phyloP scores from a whole-genome alignment of 1,140 invertebrate species.

The Drosophila nikananu region DNA sequence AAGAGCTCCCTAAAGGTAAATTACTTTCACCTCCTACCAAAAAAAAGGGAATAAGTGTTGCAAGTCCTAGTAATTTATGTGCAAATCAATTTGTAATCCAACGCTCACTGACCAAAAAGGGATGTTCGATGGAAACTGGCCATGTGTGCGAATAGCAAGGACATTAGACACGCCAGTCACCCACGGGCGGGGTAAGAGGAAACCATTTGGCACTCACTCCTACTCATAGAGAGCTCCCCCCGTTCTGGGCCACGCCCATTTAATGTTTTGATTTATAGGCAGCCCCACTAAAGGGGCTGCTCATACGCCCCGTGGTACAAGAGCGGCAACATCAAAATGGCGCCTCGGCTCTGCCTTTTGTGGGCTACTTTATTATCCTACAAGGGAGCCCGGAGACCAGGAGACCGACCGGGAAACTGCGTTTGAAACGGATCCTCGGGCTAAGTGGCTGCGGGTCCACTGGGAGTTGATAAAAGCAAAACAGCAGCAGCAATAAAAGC shows the following conservation, averaged over 20 bases:
- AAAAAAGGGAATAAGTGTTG: slow-evolving; percentile 36
- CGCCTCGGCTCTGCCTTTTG: slow-evolving; percentile 26
- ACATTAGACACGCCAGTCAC: slow-evolving; percentile 44
- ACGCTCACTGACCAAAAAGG: slow-evolving; percentile 30
- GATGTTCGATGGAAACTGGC: slow-evolving; percentile 13
- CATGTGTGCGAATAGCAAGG: slow-evolving; percentile 43
- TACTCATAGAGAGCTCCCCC: neutral
- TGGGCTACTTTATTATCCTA: slow-evolving; percentile 49
- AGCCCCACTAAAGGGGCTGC: slow-evolving; percentile 32
- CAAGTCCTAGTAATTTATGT: slow-evolving; percentile 63
- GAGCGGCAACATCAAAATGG: slow-evolving; percentile 38
- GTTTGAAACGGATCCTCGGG: slow-evolving; percentile 49
- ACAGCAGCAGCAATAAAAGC: slow-evolving; percentile 18
- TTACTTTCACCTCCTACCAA: slow-evolving; percentile 37
- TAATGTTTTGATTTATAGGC: slow-evolving; percentile 81
- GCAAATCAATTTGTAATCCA: slow-evolving; percentile 75
- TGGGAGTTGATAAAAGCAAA: slow-evolving; percentile 72
- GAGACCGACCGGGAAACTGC: neutral
- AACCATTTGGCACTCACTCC: slow-evolving; percentile 40
- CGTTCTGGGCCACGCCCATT: slow-evolving; percentile 57
- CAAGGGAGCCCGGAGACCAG: slow-evolving; percentile 8
- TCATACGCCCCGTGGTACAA: slow-evolving; percentile 45
- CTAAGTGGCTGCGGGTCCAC: slow-evolving; percentile 68
- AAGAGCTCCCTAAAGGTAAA: slow-evolving; percentile 44
- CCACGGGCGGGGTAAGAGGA: slow-evolving; percentile 3